Conservation (phyloP, 2,797 vertebrate species). For the Jordanella pulchra region DNA sequence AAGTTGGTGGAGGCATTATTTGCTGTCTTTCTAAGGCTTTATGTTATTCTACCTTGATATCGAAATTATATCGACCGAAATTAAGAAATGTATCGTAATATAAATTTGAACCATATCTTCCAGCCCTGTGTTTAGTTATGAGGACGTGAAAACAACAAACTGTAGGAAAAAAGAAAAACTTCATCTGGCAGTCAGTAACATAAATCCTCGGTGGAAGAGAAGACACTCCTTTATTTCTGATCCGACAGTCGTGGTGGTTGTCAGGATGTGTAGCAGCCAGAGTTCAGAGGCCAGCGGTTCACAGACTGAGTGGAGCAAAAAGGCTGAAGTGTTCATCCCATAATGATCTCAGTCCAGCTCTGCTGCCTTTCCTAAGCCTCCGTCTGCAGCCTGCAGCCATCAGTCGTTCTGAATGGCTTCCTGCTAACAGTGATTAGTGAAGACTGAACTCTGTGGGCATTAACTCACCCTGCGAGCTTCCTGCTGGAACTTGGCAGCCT, state of each 20-base stretch:
- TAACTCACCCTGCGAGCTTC: conserved; percentile 93
- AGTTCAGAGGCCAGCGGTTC: background rate
- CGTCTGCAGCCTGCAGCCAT: background rate
- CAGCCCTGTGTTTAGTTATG: background rate
- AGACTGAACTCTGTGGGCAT: background rate
- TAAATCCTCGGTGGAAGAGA: background rate
- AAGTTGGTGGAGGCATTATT: too few relatives aligned
- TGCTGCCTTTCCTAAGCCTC: too few relatives aligned
- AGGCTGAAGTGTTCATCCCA: background rate
- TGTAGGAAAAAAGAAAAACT: too few relatives aligned
- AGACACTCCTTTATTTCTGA: too few relatives aligned
- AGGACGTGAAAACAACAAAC: background rate
- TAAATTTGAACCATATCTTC: too few relatives aligned
- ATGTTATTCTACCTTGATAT: too few relatives aligned
- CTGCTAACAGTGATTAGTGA: too few relatives aligned
- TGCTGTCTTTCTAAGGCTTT: too few relatives aligned
- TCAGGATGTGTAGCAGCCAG: background rate
- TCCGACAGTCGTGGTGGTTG: too few relatives aligned
- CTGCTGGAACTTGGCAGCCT: conserved; percentile 94
- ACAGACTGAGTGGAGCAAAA: background rate
- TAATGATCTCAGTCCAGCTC: background rate
- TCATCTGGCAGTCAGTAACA: background rate
- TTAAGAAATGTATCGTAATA: too few relatives aligned
- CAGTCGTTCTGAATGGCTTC: background rate
- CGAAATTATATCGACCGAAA: too few relatives aligned